These are phyloP conservation scores for Cyanocitta stelleri DNA, from an alignment of 2,113 vertebrate species.

Conservation along the genomic window DNA sequence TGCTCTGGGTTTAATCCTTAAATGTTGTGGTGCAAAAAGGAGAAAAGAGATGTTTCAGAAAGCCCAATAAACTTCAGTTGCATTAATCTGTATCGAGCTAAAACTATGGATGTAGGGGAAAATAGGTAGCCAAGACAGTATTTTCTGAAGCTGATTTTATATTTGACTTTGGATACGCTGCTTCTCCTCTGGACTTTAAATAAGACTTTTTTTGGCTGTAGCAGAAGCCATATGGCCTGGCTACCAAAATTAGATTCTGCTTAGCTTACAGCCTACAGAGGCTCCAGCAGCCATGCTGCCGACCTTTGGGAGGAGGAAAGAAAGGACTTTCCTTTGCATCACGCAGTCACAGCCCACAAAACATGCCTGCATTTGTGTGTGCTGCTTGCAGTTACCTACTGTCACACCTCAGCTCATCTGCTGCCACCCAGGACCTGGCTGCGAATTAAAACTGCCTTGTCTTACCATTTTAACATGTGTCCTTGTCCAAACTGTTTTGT, in stretches of 20 bases:
- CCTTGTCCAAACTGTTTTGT: not conserved
- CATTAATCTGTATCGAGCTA: not conserved
- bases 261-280: not conserved
- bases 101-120: not conserved
- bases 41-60: not conserved
- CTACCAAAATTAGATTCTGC: not conserved
- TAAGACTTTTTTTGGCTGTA: not conserved
- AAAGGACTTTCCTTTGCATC: not conserved
- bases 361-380: not conserved
- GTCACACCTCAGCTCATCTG: not conserved
- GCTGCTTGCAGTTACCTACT: not conserved
- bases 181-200: not conserved
- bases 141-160: not conserved
- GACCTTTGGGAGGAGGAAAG: not conserved
- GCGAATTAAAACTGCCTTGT: not conserved
- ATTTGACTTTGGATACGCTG: not conserved
- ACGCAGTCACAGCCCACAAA: not conserved
- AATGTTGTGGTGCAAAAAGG: not conserved
- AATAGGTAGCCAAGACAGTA: not conserved
- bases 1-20: not conserved
- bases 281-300: accelerated
- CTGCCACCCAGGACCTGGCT: not conserved
- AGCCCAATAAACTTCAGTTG: not conserved
- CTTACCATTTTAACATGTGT: not conserved
- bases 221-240: not conserved